These are phyloP conservation scores for Lacanobia oleracea DNA, from an alignment of 2,888 invertebrate genomes.

Conservation along the genomic window DNA sequence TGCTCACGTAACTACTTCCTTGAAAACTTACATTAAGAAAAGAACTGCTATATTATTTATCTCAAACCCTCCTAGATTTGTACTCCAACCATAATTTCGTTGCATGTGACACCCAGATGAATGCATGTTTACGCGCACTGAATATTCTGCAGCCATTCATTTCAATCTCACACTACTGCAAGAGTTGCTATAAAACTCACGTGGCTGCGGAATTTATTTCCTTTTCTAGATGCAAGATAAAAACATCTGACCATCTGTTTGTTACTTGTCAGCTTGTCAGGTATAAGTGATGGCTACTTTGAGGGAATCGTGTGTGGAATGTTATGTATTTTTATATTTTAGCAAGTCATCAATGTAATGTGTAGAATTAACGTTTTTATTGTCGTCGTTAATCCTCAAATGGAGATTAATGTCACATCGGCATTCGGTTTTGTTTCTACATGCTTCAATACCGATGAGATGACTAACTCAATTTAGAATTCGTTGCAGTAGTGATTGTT, in stretches of 20 bases:
- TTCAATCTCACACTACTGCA: slow-evolving; percentile 25
- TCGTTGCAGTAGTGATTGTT: background rate
- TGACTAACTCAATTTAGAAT: background rate
- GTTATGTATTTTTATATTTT: slow-evolving; percentile 12
- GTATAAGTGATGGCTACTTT: slow-evolving; percentile 24
- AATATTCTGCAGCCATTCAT: slow-evolving; percentile 30
- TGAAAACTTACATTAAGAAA: too few relatives aligned
- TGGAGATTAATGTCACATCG: slow-evolving; percentile 2
- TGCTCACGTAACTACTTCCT: too few relatives aligned
- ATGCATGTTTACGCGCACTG: slow-evolving; percentile 20
- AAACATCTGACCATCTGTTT: slow-evolving; percentile 38
- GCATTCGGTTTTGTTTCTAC: slow-evolving; percentile 2
- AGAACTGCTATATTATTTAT: background rate
- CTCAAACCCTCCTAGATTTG: slow-evolving; percentile 19
- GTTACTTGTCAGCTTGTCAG: slow-evolving; percentile 36
- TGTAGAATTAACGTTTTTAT: slow-evolving; percentile 25
- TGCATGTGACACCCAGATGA: slow-evolving; percentile 5
- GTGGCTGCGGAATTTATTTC: slow-evolving; percentile 54
- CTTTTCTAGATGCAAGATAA: slow-evolving; percentile 53
- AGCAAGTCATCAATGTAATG: slow-evolving; percentile 9
- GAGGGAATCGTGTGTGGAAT: slow-evolving; percentile 23
- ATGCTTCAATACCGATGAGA: background rate
- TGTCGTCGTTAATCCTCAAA: background rate
- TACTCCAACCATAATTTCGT: slow-evolving; percentile 16
- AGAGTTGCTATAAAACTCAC: slow-evolving; percentile 31